A percentile compares a stretch with the other conserved stretches of the same genome.
Conservation (phyloP, 1,140 invertebrate species). For the Bicyclus anynana region DNA sequence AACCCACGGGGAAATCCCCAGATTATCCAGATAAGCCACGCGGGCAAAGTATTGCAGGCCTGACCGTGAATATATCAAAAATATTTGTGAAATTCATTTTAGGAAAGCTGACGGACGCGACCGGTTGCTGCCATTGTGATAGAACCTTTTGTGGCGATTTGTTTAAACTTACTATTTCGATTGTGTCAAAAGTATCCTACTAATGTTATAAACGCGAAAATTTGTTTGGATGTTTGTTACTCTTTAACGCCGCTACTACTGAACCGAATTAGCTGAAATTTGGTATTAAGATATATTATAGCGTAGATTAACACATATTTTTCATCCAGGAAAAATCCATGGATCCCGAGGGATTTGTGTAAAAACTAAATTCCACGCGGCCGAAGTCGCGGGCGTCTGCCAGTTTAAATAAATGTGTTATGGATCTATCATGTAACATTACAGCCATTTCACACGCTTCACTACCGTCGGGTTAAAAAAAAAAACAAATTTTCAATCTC, state of each 20-base stretch:
- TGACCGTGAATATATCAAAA: constrained; percentile 72
- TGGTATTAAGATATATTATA: no score
- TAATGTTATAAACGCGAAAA: no score
- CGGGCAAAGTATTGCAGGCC: constrained; percentile 64
- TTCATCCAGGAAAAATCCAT: no score
- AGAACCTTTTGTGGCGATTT: constrained; percentile 31
- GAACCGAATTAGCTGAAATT: no score
- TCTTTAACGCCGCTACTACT: no score
- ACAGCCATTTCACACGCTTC: constrained; percentile 1
- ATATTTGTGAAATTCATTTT: constrained; percentile 66
- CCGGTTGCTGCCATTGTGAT: constrained; percentile 33
- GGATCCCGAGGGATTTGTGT: constrained; percentile 9
- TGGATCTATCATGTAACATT: constrained; percentile 8
- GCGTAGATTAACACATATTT: no score
- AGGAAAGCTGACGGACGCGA: constrained; percentile 38
- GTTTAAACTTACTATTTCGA: no score
- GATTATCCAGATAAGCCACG: constrained; percentile 72
- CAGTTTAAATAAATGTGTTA: no score
- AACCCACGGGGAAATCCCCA: constrained; percentile 47
- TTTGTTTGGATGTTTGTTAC: no score
- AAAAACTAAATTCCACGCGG: constrained; percentile 6
- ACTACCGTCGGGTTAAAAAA: no score
- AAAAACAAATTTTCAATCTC: background rate
- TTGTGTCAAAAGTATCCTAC: no score
- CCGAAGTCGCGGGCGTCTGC: no score